Base-by-base conservation (phyloP, 2,797 vertebrate species). In the Micropoecilia bifurca region DNA sequence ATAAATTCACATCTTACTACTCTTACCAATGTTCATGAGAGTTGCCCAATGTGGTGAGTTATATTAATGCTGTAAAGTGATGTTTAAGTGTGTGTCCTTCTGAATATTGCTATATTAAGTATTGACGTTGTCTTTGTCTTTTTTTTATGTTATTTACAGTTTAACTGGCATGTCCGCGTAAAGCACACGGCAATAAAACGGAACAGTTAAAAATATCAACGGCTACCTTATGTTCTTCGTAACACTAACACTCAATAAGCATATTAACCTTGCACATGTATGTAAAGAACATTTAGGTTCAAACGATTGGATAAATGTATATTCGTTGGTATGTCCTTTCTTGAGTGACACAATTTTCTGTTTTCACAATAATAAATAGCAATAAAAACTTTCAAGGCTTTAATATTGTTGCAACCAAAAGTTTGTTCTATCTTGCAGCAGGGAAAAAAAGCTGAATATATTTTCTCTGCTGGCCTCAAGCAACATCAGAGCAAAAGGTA, bases 371-470 rank as follows among this genome's bases (percentile, higher is more conserved):
- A 16, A 30, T 12, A 61, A 33, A 61, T 30, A 45, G 46, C 45
- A 3, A 48, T 61, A 57, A 7, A 59, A 63, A 73, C 45, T 57
- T 61, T 75, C 8, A 50, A 75, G 63, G 43, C 12, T 46, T n/a
- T 43, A 55, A 53, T 8, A 74, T 55, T 59, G 48, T 81, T 55
- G 1, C n/a, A 78, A 30, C 53, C 22, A 78, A 36, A 71, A 28
- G 73, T 68, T 45, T 43, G 71, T 75, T 66, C 46, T 43, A 46
- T 59, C 48, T 50, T 71, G 41, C 66, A 71, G 46, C 74, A 88
- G 83, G 72, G 83, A 48, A 77, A 75, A 82, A 61, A 68, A 79
- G 75, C 76, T 75, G 33, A 76, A 41, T 69, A 43, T 10, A 16
- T 53, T 33, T 36, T 33, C 22, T 41, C 22, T 55, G 13, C 41